Percentiles rank a stretch among this genome's conserved stretches.
These are phyloP conservation scores for Chymomyza costata DNA, from an alignment of 1,140 invertebrate species.

Conservation along the genomic window DNA sequence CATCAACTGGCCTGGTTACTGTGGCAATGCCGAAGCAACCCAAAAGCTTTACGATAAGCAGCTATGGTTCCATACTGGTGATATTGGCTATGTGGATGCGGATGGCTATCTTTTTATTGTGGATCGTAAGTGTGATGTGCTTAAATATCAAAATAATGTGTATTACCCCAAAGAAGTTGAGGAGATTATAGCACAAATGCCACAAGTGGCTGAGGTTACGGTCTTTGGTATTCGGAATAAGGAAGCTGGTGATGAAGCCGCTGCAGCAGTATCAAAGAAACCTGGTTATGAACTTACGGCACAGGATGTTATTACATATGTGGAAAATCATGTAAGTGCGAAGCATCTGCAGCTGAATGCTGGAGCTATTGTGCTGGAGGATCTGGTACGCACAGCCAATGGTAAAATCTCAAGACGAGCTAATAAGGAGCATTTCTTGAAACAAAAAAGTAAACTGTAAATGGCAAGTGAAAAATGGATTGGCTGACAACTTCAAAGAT, in stretches of 20 bases:
- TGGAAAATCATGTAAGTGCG: conserved; percentile 53
- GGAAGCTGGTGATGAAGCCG: conserved; percentile 19
- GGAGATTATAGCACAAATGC: conserved; percentile 17
- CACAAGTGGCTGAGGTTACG: conserved; percentile 30
- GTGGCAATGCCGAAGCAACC: conserved; percentile 50
- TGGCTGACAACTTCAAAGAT: too few relatives aligned
- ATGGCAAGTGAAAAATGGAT: too few relatives aligned
- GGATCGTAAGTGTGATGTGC: conserved; percentile 84
- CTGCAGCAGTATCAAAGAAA: conserved; percentile 26
- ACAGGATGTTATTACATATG: conserved; percentile 30
- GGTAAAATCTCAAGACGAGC: conserved; percentile 23
- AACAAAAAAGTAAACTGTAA: conserved; percentile 10
- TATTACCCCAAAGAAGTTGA: conserved; percentile 49
- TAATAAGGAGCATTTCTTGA: conserved; percentile 15
- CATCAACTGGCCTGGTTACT: conserved; percentile 64
- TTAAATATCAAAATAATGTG: conserved; percentile 79
- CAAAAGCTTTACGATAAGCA: conserved; percentile 75
- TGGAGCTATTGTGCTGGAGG: conserved; percentile 78
- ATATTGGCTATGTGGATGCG: conserved; percentile 82
- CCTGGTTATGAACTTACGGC: conserved; percentile 14
- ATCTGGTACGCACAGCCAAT: conserved; percentile 28
- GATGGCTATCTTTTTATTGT: conserved; percentile 80
- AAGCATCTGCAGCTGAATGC: conserved; percentile 77
- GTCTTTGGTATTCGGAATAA: conserved; percentile 34
- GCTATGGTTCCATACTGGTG: conserved; percentile 84